phyloP scores from a whole-genome alignment of 2,797 vertebrate species.

The Enteromius paludinosus region DNA sequence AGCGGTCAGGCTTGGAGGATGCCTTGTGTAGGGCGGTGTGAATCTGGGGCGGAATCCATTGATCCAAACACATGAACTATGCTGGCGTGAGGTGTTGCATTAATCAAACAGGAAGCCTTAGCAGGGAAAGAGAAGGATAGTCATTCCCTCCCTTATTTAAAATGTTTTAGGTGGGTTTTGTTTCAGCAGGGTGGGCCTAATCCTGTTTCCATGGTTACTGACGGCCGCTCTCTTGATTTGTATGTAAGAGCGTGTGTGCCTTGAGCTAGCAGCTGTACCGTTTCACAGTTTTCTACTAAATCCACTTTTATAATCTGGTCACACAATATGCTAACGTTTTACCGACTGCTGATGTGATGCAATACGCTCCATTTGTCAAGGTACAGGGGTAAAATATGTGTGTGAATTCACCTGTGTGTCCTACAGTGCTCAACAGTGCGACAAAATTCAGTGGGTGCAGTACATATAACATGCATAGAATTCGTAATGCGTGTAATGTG shows the following conservation, averaged over 20 bases:
- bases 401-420: conserved; percentile 38
- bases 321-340: conserved; percentile 62
- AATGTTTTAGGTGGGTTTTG: conserved; percentile 24
- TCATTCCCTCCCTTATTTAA: conserved; percentile 24
- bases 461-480: conserved; percentile 19
- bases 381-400: conserved; percentile 48
- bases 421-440: conserved; percentile 25
- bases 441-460: background rate
- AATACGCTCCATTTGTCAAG: conserved; percentile 56
- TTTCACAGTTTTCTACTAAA: conserved; percentile 62
- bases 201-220: conserved; percentile 36
- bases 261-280: conserved; percentile 55
- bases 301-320: conserved; percentile 57
- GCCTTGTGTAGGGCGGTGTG: conserved; percentile 19
- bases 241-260: conserved; percentile 47
- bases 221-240: conserved; percentile 26
- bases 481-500: background rate
- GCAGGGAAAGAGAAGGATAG: conserved; percentile 7
- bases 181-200: conserved; percentile 44
- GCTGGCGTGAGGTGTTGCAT: conserved; percentile 34
- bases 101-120: conserved; percentile 32
- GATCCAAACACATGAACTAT: conserved; percentile 26
- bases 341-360: conserved; percentile 59
- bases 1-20: conserved; percentile 14
- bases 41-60: conserved; percentile 29